A percentile compares a stretch with the other conserved stretches of the same genome.
These are phyloP conservation scores for Gymnopithys bicolor DNA, from an alignment of 2,797 vertebrate genomes.

Conservation along the genomic window DNA sequence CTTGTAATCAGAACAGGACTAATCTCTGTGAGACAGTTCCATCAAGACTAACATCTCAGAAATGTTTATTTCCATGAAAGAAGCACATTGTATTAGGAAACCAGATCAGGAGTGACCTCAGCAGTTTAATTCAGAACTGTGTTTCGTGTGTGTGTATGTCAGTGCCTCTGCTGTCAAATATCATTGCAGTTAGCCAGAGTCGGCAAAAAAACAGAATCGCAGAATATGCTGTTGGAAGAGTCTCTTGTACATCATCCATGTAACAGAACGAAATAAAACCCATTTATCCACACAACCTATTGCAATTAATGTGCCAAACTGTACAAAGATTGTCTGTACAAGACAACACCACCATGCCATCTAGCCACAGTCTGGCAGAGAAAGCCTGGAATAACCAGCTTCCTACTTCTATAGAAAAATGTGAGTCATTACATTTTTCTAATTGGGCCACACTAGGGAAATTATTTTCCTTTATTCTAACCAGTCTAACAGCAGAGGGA, in stretches of 20 bases:
- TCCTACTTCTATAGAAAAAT: background rate
- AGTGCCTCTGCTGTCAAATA: background rate
- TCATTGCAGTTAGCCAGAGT: background rate
- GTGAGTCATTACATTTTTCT: background rate
- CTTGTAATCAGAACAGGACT: background rate
- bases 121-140: background rate
- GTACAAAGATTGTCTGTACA: background rate
- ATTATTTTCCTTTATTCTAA: background rate
- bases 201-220: background rate
- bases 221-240: background rate
- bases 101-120: background rate
- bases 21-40: background rate
- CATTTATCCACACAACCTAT: background rate
- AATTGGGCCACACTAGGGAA: background rate
- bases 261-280: background rate
- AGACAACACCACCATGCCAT: background rate
- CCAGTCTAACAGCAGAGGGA: background rate
- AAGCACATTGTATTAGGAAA: background rate
- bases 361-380: background rate
- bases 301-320: background rate
- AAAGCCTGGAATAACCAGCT: background rate
- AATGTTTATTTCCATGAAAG: background rate
- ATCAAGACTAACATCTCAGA: background rate
- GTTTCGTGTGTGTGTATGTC: background rate
- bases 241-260: background rate